Base-by-base conservation (phyloP, 2,797 vertebrate species). In the Gymnopithys bicolor region DNA sequence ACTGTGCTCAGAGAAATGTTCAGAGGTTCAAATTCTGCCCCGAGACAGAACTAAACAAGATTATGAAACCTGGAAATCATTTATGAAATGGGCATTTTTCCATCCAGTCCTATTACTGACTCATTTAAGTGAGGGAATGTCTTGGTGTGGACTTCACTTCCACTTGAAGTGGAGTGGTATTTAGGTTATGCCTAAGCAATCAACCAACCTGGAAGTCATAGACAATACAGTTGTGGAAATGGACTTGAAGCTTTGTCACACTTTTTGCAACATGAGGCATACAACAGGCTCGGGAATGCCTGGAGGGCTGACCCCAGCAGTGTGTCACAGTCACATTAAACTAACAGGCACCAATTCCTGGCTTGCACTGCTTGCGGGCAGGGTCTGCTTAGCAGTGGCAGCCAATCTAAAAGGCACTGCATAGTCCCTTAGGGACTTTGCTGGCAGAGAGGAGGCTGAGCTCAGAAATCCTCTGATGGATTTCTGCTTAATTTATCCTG, bases 401-500 rank as follows among this genome's bases (percentile, higher is more conserved):
- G 58, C 53, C 67, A 75, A 59, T 51, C 74, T 62, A 76, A 92
- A 94, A 89, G 52, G 67, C 60, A 63, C 75, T 74, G 67, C 32
- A 1, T 10, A 39, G 45, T 48, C 51, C 73, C 78, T 63, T 10
- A 11, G 77, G 84, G 89, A 80, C 37, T 71, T 56, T 25, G 19
- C 48, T 95, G 41, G 55, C 89, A 85, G 75, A 73, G 66, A 74
- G 3, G 5, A 69, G 56, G 46, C 81, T 92, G 41, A 83, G 74
- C 74, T 96, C n/a, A 39, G 64, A 75, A 69, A 68, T 58, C 52
- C 87, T 69, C 82, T 0, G 1, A 64, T 82, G 86, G 46, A 74
- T 89, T 88, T 76, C 82, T 80, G 75, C 63, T 93, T 94, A 73
- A 92, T 87, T 71, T 30, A 58, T 94, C 75, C 81, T 45, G 52